A percentile compares a stretch with the other conserved stretches of the same genome.
These are phyloP conservation scores for Dryadula phaetusa DNA, from an alignment of 2,888 invertebrate species.

Conservation along the genomic window DNA sequence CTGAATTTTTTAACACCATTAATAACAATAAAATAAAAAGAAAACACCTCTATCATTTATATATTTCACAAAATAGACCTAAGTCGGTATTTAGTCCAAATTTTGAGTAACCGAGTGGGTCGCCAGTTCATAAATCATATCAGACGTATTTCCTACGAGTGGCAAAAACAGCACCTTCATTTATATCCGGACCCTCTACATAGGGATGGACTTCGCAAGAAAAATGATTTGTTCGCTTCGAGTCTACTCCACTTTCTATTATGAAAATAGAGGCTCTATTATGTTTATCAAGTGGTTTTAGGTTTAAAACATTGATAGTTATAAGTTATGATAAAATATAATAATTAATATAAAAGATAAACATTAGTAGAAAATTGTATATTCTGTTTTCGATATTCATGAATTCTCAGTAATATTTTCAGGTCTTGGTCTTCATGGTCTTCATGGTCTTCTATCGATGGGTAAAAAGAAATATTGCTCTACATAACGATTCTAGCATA, in stretches of 20 bases:
- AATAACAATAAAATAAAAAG: not conserved
- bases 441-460: too few relatives aligned
- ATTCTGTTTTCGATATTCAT: too few relatives aligned
- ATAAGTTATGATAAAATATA: not conserved
- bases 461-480: too few relatives aligned
- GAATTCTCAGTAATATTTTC: too few relatives aligned
- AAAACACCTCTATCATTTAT: not conserved
- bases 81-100: slow-evolving; percentile 9
- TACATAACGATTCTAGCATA: too few relatives aligned
- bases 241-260: slow-evolving; percentile 43
- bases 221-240: slow-evolving; percentile 47
- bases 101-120: slow-evolving; percentile 11
- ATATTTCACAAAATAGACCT: not conserved
- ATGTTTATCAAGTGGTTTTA: slow-evolving; percentile 16
- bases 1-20: not conserved
- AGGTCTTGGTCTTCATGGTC: too few relatives aligned
- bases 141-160: slow-evolving; percentile 31
- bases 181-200: slow-evolving; percentile 48
- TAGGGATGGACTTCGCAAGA: slow-evolving; percentile 46
- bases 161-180: slow-evolving; percentile 48
- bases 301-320: not conserved
- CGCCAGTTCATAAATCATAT: slow-evolving; percentile 31
- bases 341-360: too few relatives aligned
- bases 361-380: too few relatives aligned
- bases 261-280: slow-evolving; percentile 41